Base-by-base conservation (phyloP, 2,888 invertebrate genomes). In the Uropetala carovei region DNA sequence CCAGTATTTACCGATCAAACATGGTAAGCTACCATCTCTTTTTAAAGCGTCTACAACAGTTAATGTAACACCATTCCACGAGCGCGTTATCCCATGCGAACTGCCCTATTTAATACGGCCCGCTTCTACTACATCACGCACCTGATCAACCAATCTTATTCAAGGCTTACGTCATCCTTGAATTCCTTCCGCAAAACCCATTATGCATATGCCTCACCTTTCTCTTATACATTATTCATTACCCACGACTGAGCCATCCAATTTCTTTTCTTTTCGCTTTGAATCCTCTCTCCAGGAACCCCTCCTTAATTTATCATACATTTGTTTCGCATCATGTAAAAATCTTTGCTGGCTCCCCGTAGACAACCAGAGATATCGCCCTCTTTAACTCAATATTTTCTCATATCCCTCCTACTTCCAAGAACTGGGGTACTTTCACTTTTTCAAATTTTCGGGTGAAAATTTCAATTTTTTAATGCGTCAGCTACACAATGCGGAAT, bases 81-180 rank as follows among this genome's bases (percentile, higher is more conserved):
- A 43, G 43, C 1, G 43, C 43, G 43, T 43, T 43, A 75, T 75
- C 75, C 75, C 22, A 75, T 75, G 75, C 75, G n/a, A 22, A 75
- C 75, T 75, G 22, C 22, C 27, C 22, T 22, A 27, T 75, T 75
- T 75, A 75, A 75, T 75, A 27, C 75, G 27, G 22, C 75, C 75
- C 11, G 27, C 75, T 75, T 27, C 27, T 22, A 75, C 75, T 75
- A 75, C 75, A 75, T 75, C 75, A 75, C 75, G 75, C 75, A 75
- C 75, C 75, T 75, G 75, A 75, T 75, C 75, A 75, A 75, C 75
- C 75, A 75, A 75, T 75, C 75, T 75, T 75, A 75, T 75, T 75
- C 75, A 75, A 75, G 75, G 27, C 75, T 75, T 75, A 75, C 75
- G 75, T 75, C 75, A 75, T 27, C 75, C 75, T 75, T 75, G 75